phyloP scores from a whole-genome alignment of 2,113 vertebrate species.

The Phrynosoma platyrhinos region DNA sequence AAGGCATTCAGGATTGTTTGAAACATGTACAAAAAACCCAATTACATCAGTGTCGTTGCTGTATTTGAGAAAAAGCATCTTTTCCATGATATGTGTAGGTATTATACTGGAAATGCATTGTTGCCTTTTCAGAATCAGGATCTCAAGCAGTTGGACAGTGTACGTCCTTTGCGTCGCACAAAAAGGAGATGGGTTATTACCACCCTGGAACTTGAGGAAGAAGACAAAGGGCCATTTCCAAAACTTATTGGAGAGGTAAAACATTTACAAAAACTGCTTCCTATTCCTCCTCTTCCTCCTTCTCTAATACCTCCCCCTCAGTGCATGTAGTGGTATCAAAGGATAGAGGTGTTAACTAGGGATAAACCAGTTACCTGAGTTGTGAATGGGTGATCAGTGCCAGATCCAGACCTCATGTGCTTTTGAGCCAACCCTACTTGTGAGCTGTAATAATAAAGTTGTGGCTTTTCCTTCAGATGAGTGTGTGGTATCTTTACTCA shows the following conservation, averaged over 20 bases:
- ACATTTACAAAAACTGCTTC: background rate
- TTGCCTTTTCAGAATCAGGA: background rate
- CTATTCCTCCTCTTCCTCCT: no score
- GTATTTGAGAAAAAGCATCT: background rate
- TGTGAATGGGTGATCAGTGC: no score
- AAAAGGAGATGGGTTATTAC: conserved; percentile 87
- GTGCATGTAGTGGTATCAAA: no score
- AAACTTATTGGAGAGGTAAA: conserved; percentile 73
- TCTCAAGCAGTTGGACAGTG: conserved; percentile 7
- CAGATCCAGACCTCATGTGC: no score
- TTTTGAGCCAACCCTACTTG: no score
- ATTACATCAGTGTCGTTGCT: background rate
- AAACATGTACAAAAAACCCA: background rate
- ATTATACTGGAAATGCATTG: background rate
- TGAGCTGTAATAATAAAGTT: no score
- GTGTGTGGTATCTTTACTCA: no score
- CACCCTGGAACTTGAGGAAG: conserved; percentile 83
- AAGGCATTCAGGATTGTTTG: background rate
- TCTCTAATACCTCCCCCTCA: no score
- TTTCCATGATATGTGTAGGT: background rate
- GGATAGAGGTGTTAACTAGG: no score
- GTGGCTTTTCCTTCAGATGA: no score
- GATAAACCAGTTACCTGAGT: no score
- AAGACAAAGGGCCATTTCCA: conserved; percentile 79
- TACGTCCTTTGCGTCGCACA: conserved; percentile 58